Base-by-base conservation (phyloP, 2,888 invertebrate genomes). In the Lottia scabra region DNA sequence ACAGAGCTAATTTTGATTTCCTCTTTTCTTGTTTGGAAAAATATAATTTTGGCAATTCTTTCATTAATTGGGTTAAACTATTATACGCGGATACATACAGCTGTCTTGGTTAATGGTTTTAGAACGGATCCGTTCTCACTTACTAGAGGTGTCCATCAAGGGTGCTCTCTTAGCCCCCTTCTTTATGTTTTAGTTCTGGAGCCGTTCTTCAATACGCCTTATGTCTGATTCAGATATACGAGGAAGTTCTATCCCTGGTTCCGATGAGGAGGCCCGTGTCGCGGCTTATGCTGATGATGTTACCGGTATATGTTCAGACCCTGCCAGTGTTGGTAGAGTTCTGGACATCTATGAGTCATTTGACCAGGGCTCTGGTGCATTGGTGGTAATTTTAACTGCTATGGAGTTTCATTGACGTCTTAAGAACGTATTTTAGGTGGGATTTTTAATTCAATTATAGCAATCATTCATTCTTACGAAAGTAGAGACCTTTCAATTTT, bases 251-350 rank as follows among this genome's bases (percentile, higher is more conserved):
- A n/a, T 56, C 23, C 56, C 56, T 15, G 65, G 68, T 63, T 38
- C 43, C 10, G 19, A 56, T 13, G 23, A 23, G 8, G 56, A 56
- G 19, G 23, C 56, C 15, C 56, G 23, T 19, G 56, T 23, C n/a
- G 6, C 56, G 19, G 56, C 56, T n/a, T 46, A 48, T 63, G 74
- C 71, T 23, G 76, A 76, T 62, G 70, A 72, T 63, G 71, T 72
- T 68, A 67, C 56, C 56, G 63, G 69, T 15, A 68, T 63, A 43
- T 70, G 72, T 45, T 63, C 30, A 19, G 44, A 44, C 38, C 46
- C 46, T 63, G 48, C 13, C 48, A 70, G 67, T 64, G 67, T 44
- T 8, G 46, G 48, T 46, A 63, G 48, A 30, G 45, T 70, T 27
- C 46, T 70, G 23, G 45, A 70, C 45, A 45, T 70, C 38, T 45